Base-by-base conservation (phyloP, 2,113 vertebrate species). In the Verasper variegatus region DNA sequence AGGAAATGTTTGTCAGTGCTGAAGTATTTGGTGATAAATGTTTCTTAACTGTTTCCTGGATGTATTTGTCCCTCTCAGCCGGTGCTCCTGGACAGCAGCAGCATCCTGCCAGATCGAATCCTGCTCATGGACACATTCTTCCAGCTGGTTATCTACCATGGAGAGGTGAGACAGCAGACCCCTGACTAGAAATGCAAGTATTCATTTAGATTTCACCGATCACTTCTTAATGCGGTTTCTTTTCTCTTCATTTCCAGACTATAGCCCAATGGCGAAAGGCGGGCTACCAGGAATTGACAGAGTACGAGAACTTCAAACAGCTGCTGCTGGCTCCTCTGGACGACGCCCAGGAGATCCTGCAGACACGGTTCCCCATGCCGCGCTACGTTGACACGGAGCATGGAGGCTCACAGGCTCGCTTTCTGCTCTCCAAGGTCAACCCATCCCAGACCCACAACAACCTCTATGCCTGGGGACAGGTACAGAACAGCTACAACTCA, bases 381-480 rank as follows among this genome's bases (percentile, higher is more conserved):
- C 96, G 98, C 61, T 99, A 99, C 77, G 45, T 99, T 21, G 96
- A 98, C 92, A 98, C 97, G 0, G 97, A 99, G 78, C 97, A 99
- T 0, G 97, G 97, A 9, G 95, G 97, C 78, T 93, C 92, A 0
- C 81, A 99, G 95, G 97, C 97, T 47, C 95, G 97, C 73, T 99
- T 99, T 91, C 95, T 99, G 80, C 94, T 99, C 76, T 99, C 98
- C 42, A 99, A 99, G 93, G 97, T 99, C 91, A 99, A 99, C 87
- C 98, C 98, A 21, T 99, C 98, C 26, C 98, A 99, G 94, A 99
- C 98, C 20, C 97, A 99, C 94, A 99, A 99, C 90, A 99, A 98
- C 90, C 92, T 97, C 67, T 99, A 98, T 54, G 91, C 95, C 0
- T 98, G 97, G 97, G 97, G 97, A 86, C 98, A 98, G 96, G 98